These are phyloP conservation scores for Ctenopoma multispine DNA, from an alignment of 2,797 vertebrate species.

Conservation along the genomic window DNA sequence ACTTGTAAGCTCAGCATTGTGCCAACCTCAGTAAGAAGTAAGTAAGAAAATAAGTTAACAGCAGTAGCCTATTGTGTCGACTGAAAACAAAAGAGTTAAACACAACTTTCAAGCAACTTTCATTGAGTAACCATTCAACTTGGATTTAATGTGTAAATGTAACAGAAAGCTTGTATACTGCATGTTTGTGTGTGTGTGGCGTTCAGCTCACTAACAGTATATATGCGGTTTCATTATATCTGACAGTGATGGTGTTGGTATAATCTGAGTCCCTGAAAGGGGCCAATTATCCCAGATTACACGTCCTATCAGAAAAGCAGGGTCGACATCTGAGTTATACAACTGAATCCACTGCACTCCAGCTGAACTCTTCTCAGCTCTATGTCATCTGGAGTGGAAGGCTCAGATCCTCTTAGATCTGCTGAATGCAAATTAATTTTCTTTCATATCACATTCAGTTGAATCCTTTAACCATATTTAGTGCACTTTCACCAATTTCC, in stretches of 20 bases:
- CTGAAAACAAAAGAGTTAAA: background rate
- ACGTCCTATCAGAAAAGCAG: slow-evolving; percentile 58
- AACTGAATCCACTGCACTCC: slow-evolving; percentile 52
- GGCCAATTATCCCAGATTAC: slow-evolving; percentile 79
- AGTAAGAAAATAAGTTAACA: background rate
- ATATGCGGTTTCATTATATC: slow-evolving; percentile 38
- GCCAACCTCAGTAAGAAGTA: too few species aligned
- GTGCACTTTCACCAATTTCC: slow-evolving; percentile 24
- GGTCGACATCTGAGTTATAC: slow-evolving; percentile 57
- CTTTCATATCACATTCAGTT: slow-evolving; percentile 46
- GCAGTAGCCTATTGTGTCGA: background rate
- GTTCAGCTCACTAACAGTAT: slow-evolving; percentile 17
- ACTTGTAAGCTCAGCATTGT: too few species aligned
- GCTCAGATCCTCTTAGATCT: slow-evolving; percentile 37
- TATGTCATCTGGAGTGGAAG: slow-evolving; percentile 19
- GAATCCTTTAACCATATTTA: slow-evolving; percentile 46
- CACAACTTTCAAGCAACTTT: background rate
- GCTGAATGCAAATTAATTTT: slow-evolving; percentile 54
- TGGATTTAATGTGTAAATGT: too few species aligned
- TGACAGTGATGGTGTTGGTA: slow-evolving; percentile 51
- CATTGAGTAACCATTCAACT: too few species aligned
- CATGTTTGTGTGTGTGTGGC: background rate
- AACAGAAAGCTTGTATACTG: too few species aligned
- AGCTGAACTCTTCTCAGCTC: slow-evolving; percentile 60
- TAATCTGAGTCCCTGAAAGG: slow-evolving; percentile 70